These are phyloP conservation scores for Meteorus cinctellus DNA, from an alignment of 2,888 invertebrate species.

Conservation along the genomic window DNA sequence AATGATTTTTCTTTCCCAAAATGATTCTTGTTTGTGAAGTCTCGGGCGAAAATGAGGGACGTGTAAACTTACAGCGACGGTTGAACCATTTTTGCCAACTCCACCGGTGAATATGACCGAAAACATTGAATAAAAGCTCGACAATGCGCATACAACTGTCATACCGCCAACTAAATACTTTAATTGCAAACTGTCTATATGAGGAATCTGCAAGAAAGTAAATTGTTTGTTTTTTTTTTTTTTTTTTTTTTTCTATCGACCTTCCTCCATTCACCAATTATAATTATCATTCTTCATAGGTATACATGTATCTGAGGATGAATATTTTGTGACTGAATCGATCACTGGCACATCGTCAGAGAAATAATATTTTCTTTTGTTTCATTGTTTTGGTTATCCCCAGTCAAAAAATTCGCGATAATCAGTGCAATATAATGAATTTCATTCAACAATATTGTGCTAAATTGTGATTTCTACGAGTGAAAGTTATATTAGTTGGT, in stretches of 20 bases:
- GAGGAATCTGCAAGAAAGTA: slow-evolving; percentile 73
- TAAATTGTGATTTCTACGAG: not conserved
- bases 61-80: slow-evolving; percentile 91
- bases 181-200: slow-evolving; percentile 81
- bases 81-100: slow-evolving; percentile 98
- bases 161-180: slow-evolving; percentile 85
- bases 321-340: not conserved
- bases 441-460: too few species aligned
- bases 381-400: not conserved
- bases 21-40: not conserved
- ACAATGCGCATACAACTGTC: slow-evolving; percentile 82
- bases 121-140: slow-evolving; percentile 83
- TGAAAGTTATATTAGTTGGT: slow-evolving; percentile 25
- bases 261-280: not conserved
- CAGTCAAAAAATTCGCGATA: not conserved
- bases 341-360: slow-evolving; percentile 21
- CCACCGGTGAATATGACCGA: slow-evolving; percentile 86
- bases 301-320: not conserved
- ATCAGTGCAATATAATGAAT: too few species aligned
- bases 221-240: not conserved
- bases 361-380: not conserved
- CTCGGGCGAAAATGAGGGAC: not conserved
- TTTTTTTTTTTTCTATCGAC: not conserved
- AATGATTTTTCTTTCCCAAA: not conserved
- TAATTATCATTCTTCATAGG: not conserved